Conservation (phyloP, 2,797 vertebrate species). For the Novumbra hubbsi region DNA sequence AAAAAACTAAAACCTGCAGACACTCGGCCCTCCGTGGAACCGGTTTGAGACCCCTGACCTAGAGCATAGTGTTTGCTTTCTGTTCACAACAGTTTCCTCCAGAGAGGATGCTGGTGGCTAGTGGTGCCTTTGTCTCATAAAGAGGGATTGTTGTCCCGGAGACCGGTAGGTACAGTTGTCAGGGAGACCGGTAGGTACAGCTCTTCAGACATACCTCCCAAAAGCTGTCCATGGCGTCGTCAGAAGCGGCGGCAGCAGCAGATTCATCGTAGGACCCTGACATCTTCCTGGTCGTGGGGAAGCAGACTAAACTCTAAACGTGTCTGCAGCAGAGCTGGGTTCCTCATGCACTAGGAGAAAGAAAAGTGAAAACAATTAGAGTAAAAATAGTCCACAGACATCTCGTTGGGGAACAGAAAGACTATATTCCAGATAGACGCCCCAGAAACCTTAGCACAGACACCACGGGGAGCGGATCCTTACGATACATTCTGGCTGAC, state of each 20-base stretch:
- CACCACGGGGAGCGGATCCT: constrained; percentile 17
- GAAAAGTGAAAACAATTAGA: constrained; percentile 5
- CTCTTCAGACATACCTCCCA: constrained; percentile 88
- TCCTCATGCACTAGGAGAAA: constrained; percentile 80
- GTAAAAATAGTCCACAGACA: constrained; percentile 56
- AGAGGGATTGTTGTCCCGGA: not conserved
- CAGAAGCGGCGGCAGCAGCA: constrained; percentile 71
- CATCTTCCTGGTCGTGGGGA: constrained; percentile 78
- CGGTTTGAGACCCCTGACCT: not conserved
- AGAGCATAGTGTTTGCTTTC: not conserved
- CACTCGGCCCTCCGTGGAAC: too few relatives aligned
- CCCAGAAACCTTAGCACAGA: constrained; percentile 55
- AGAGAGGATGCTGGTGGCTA: not conserved
- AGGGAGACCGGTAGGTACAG: not conserved
- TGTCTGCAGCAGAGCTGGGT: constrained; percentile 68
- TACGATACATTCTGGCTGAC: constrained; percentile 16
- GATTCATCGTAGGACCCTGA: constrained; percentile 93
- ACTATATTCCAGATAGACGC: constrained; percentile 49
- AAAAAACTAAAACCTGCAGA: too few relatives aligned
- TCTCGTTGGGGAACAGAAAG: constrained; percentile 46
- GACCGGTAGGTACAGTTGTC: not conserved
- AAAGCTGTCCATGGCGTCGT: constrained; percentile 97
- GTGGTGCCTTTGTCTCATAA: not conserved
- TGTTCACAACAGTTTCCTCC: not conserved
- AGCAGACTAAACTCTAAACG: constrained; percentile 66